Base-by-base conservation (phyloP, 2,797 vertebrate genomes). In the Sus cebifrons region DNA sequence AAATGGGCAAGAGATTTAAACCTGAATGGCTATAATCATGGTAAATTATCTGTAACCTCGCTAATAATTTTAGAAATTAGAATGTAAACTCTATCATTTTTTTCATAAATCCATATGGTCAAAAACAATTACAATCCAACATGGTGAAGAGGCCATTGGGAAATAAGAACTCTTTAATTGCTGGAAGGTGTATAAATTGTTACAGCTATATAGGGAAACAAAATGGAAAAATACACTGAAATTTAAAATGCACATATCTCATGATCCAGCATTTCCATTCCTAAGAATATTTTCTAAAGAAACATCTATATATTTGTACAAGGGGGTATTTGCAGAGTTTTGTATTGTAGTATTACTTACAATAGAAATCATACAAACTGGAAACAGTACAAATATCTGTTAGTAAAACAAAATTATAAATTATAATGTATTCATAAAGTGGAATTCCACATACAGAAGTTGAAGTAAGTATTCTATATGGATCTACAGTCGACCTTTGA, bases 151-250 rank as follows among this genome's bases (percentile, higher is more conserved):
- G 20, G 25, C 67, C 32, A 64, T 1, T 94, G 67, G 82, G 16
- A 97, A 96, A 90, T 3, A 70, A 85, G 84, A 75, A 65, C 32
- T 75, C 21, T 91, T 91, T 49, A 71, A 6, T 73, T 81, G 5
- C 60, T 96, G 78, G 78, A 85, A 40, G 27, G 54, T 89, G 5
- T 77, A 12, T 49, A 89, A 64, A 36, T 79, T 79, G 40, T 7
- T 77, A 10, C 7, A 68, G 58, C 20, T 73, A 36, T 36, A 85
- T 91, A 85, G 10, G 32, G 54, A 78, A 73, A 64, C 27, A 78
- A 15, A 58, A 32, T 73, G 79, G 10, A 15, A 62, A 71, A 95
- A 82, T 49, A 25, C 49, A 32, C 20, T 71, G 20, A 95, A 88
- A 40, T 82, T 65, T 17, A 81, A 85, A 75, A 25, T 49, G 13